Evolutionary conservation across 1,140 invertebrate species (phyloP), one percentile per base, ranked within the genome.

Genomic region (Ectropis grisescens): DNA sequence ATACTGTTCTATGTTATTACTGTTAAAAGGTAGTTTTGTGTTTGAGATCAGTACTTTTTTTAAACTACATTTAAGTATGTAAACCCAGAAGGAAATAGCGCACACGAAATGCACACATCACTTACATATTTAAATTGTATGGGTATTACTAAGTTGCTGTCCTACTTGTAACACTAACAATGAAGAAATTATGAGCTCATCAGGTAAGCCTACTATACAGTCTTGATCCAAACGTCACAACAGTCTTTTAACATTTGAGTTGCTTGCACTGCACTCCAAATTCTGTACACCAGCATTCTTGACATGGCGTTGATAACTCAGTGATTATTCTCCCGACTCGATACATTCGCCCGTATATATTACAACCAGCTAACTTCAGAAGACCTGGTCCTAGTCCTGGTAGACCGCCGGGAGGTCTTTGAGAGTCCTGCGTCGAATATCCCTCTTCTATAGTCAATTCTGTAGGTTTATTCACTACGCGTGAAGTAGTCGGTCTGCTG

Each of bases 331-430:
- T 85, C 2, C 92, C 93, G 1, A 95, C 90, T 2, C 89, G 85
- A 69, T 96, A 95, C 91, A 95, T 95, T 47, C 89, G 86, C 1
- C 94, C 94, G 58, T 95, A 96, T 50, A 96, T 95, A 79, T 96
- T 96, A 59, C 94, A 96, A 1, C 93, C 93, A 6, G 91, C 92
- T 41, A 95, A 62, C 67, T 94, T 94, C 11, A 95, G 74, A 19
- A 91, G 50, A 14, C 86, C 86, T 9, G 79, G 55, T 3, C 81
- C 82, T 1, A 65, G 37, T 0, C 55, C 56, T 0, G 47, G 33
- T 6, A 58, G 28, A 33, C 47, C 44, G 11, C 36, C 47, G 2
- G 47, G 40, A 7, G 58, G 58, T 7, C 52, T 34, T 0, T 37
- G 31, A 1, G 4, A 29, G 11, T 44, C 43, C 1, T 41, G 31